Evolutionary conservation across 2,797 vertebrate species (phyloP), one percentile per base, ranked within the genome.

Genomic region (Sebastes baramenuke): DNA sequence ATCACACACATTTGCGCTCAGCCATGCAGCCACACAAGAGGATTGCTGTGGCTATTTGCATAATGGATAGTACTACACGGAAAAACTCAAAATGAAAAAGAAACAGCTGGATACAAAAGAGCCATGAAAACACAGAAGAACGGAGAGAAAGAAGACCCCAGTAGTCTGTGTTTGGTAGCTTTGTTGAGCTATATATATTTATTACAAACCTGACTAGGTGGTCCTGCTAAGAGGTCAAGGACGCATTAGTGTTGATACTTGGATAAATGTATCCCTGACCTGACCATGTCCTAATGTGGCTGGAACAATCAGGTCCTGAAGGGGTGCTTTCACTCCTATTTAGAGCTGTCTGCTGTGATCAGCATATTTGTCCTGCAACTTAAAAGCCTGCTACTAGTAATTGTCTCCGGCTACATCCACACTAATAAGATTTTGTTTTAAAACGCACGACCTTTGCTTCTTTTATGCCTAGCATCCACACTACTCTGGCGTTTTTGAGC

Each of bases 31-130:
- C 60, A 74, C 34, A 70, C 25, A 55, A 70, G 60, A 46, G 68
- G 77, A 80, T 82, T 24, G 54, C 18, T 58, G 32, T 22, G 38
- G 18, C 20, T 70, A 59, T 88, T 81, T 84, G 79, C 67, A 78
- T 79, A 85, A 79, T 62, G 72, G 60, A 81, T 77, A 34, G 56
- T 58, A 32, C 59, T 14, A 49, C 46, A 54, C 1, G 12, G 3
- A 2, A 52, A 70, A 65, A 24, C 27, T 60, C 7, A 20, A 65
- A 80, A 81, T 66, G 16, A 52, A 14, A 62, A 58, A 20, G 22
- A 36, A 61, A 78, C 46, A 22, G 5, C 16, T 34, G 22, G 34
- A 18, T 59, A 60, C n/a, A 66, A 49, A 72, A 64, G 34, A 65
- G 36, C 7, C 6, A 36, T 59, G 20, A 67, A 77, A 64, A 65